These are phyloP conservation scores for Drosophila ustulata DNA, from an alignment of 2,888 invertebrate genomes.

Conservation along the genomic window DNA sequence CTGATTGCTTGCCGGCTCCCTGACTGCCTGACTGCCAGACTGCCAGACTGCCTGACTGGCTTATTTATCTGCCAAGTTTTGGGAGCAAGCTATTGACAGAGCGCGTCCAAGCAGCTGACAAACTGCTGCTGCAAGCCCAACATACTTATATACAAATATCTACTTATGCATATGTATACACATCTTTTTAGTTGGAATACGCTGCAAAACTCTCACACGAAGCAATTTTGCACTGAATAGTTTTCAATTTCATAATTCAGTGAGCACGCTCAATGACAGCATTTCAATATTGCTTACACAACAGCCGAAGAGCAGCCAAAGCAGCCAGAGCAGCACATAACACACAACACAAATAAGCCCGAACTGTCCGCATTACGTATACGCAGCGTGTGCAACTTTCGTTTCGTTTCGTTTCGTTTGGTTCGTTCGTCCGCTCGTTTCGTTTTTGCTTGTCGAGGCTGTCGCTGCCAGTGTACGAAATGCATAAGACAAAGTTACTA, in stretches of 20 bases:
- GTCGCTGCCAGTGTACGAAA: conserved; percentile 53
- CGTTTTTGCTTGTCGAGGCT: conserved; percentile 26
- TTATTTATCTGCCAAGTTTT: conserved; percentile 51
- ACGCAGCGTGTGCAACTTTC: conserved; percentile 60
- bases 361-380: conserved; percentile 66
- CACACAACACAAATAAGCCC: conserved; percentile 50
- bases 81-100: conserved; percentile 49
- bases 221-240: conserved; percentile 78
- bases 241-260: conserved; percentile 84
- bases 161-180: conserved; percentile 13
- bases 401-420: not conserved
- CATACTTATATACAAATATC: not conserved
- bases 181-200: conserved; percentile 24
- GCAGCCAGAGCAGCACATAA: conserved; percentile 5
- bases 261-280: conserved; percentile 80
- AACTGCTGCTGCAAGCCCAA: conserved; percentile 44
- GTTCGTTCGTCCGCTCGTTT: conserved; percentile 2
- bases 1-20: conserved; percentile 15
- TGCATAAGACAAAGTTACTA: conserved; percentile 77
- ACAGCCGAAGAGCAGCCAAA: conserved; percentile 37
- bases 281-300: conserved; percentile 78
- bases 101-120: conserved; percentile 70
- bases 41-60: conserved; percentile 41
- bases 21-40: conserved; percentile 23
- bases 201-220: conserved; percentile 44